These are phyloP conservation scores for Protosalanx chinensis DNA, from an alignment of 2,797 vertebrate genomes.

Conservation along the genomic window DNA sequence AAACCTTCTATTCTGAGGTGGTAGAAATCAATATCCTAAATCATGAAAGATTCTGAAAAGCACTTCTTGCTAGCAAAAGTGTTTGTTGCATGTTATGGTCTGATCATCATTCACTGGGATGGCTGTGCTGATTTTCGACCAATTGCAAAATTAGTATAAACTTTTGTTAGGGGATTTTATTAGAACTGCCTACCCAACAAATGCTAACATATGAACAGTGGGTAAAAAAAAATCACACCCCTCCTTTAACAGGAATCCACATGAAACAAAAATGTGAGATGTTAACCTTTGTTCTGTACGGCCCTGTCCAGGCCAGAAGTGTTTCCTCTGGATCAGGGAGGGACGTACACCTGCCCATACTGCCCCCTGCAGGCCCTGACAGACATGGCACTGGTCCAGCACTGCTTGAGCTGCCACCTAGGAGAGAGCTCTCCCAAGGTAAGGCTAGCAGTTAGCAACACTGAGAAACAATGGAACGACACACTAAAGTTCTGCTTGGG, in stretches of 20 bases:
- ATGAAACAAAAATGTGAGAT: not conserved
- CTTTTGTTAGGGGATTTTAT: not conserved
- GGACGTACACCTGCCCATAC: slow-evolving; percentile 27
- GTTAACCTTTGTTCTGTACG: not conserved
- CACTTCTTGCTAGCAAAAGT: not conserved
- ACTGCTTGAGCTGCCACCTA: slow-evolving; percentile 14
- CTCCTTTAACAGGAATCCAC: not conserved
- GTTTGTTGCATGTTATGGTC: no score
- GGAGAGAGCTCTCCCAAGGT: slow-evolving; percentile 20
- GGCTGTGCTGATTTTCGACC: no score
- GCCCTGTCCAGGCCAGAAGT: not conserved
- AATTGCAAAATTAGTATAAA: no score
- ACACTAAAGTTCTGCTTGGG: not conserved
- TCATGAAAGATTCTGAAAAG: not conserved
- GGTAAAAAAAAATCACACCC: no score
- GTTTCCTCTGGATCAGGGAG: not conserved
- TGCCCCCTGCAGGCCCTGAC: slow-evolving; percentile 18
- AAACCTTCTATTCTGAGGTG: not conserved
- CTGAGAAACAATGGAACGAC: not conserved
- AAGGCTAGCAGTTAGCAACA: slow-evolving; percentile 11
- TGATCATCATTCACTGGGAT: no score
- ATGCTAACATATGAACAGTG: not conserved
- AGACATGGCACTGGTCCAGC: slow-evolving; percentile 24
- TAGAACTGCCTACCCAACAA: not conserved
- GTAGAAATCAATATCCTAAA: not conserved